A percentile compares a stretch with the other conserved stretches of the same genome.
phyloP scores from a whole-genome alignment of 2,888 invertebrate genomes.

The Eueremaeus valkanovi region DNA sequence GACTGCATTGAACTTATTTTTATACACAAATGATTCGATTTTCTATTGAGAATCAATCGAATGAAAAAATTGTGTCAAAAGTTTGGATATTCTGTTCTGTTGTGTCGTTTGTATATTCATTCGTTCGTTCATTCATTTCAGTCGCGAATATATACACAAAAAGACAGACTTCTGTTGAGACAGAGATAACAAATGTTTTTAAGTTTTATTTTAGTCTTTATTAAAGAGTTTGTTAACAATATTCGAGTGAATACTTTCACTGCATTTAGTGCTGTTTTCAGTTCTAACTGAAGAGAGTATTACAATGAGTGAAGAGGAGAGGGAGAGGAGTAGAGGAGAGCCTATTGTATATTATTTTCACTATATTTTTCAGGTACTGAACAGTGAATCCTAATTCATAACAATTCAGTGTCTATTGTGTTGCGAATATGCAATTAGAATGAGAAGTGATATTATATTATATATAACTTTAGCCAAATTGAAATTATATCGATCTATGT shows the following conservation, averaged over 20 bases:
- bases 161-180: conserved; percentile 28
- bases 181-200: conserved; percentile 33
- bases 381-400: not conserved
- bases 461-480: conserved; percentile 30
- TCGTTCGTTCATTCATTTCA: not conserved
- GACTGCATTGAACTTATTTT: not conserved
- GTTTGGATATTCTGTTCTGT: not conserved
- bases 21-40: conserved; percentile 10
- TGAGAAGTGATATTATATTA: not conserved
- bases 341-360: not conserved
- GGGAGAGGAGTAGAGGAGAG: not conserved
- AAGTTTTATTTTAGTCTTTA: conserved; percentile 19
- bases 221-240: no score
- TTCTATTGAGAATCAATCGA: conserved; percentile 6
- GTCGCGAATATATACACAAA: not conserved
- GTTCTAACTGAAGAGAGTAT: conserved; percentile 1
- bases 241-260: not conserved
- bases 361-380: not conserved
- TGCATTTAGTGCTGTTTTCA: not conserved
- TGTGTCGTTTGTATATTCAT: not conserved
- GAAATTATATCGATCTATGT: conserved; percentile 33
- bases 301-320: not conserved
- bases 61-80: not conserved
- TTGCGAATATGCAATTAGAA: conserved; percentile 30
- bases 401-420: conserved; percentile 20